Conservation (phyloP, 2,113 vertebrate genomes). For the Vanacampus margaritifer region DNA sequence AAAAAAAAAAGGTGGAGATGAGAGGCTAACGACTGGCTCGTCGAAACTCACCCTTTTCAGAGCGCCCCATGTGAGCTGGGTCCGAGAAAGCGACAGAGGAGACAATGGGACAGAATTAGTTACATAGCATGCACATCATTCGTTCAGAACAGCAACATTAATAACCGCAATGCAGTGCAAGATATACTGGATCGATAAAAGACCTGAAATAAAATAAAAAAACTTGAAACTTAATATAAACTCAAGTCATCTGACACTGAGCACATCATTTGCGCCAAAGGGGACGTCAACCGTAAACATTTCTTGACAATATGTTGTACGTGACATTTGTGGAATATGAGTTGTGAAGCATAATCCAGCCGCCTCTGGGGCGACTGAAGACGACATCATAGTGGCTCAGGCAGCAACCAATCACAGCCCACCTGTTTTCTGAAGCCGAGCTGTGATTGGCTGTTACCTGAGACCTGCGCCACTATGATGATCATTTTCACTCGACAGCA, state of each 20-base stretch:
- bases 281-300: too few relatives aligned
- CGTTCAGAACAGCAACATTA: background rate
- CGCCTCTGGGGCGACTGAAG: too few relatives aligned
- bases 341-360: too few relatives aligned
- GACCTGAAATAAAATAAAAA: background rate
- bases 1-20: constrained; percentile 9
- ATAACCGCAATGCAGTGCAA: background rate
- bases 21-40: constrained; percentile 8
- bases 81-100: constrained; percentile 58
- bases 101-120: constrained; percentile 58
- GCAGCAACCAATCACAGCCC: too few relatives aligned
- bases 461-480: too few relatives aligned
- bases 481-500: too few relatives aligned
- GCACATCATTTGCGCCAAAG: background rate
- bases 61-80: constrained; percentile 67
- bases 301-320: too few relatives aligned
- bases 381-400: too few relatives aligned
- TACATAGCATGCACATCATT: constrained; percentile 27
- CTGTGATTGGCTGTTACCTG: too few relatives aligned
- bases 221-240: background rate
- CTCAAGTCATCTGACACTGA: background rate
- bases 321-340: too few relatives aligned
- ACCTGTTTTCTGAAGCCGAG: too few relatives aligned
- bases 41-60: constrained; percentile 70
- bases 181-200: too few relatives aligned